phyloP scores from a whole-genome alignment of 2,888 invertebrate species.

The Drosophila pseudotakahashii region DNA sequence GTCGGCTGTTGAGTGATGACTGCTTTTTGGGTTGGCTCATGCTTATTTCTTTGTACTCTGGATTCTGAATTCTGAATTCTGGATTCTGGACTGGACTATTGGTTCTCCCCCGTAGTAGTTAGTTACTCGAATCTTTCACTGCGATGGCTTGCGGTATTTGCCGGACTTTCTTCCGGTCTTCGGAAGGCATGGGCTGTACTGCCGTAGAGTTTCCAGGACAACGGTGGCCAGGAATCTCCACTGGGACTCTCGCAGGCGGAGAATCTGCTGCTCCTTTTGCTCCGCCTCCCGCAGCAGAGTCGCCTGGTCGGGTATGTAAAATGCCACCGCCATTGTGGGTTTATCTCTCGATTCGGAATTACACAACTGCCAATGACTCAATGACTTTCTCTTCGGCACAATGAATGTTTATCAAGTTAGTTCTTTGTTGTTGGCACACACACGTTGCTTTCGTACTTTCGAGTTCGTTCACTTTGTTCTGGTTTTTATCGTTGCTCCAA shows the following conservation, averaged over 20 bases:
- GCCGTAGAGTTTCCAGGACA: constrained; percentile 71
- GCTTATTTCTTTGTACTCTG: constrained; percentile 43
- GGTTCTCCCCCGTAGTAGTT: constrained; percentile 26
- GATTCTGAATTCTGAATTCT: constrained; percentile 46
- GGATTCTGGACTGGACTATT: constrained; percentile 43
- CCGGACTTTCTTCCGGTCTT: constrained; percentile 57
- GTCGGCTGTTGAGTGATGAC: constrained; percentile 28
- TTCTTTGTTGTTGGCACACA: constrained; percentile 58
- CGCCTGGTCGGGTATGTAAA: constrained; percentile 82
- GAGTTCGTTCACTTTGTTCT: constrained; percentile 66
- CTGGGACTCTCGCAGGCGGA: constrained; percentile 77
- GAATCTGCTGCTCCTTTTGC: constrained; percentile 78
- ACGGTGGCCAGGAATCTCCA: constrained; percentile 73
- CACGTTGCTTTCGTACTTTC: constrained; percentile 33
- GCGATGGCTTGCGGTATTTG: constrained; percentile 75
- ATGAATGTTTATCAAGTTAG: constrained; percentile 68
- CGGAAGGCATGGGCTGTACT: constrained; percentile 61
- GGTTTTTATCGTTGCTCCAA: constrained; percentile 10
- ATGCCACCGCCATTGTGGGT: constrained; percentile 80
- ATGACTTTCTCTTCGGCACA: constrained; percentile 67
- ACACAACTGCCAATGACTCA: constrained; percentile 72
- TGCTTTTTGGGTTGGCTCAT: constrained; percentile 32
- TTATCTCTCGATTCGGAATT: constrained; percentile 48
- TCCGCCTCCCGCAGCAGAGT: constrained; percentile 77
- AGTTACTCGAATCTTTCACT: constrained; percentile 45